Percentiles rank a stretch among this genome's conserved stretches.
phyloP scores from a whole-genome alignment of 35 echinoderm and acorn worm genomes.

The Nesometra sesokonis region DNA sequence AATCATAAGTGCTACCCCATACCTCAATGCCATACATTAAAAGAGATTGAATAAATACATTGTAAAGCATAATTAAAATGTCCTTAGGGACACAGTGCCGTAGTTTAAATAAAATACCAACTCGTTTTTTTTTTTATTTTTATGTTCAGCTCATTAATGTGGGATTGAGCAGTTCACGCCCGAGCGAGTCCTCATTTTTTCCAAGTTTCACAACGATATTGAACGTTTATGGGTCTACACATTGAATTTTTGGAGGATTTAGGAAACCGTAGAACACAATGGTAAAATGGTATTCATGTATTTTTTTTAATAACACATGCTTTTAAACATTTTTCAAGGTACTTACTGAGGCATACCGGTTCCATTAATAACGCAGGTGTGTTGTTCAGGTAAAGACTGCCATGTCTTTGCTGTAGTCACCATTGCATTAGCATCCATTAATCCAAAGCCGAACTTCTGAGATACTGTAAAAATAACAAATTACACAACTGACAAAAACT shows the following conservation, averaged over 20 bases:
- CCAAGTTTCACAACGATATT: too few species aligned
- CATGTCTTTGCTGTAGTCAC: conserved; percentile 46
- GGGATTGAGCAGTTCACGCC: too few species aligned
- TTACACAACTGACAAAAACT: neutral
- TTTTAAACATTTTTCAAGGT: neutral
- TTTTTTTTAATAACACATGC: neutral
- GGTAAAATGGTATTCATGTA: neutral
- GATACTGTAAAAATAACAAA: conserved; percentile 38
- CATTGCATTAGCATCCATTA: conserved; percentile 96
- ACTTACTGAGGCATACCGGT: conserved; percentile 30
- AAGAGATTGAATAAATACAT: too few species aligned
- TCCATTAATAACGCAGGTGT: conserved; percentile 21
- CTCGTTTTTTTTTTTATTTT: too few species aligned
- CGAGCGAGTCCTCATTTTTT: too few species aligned
- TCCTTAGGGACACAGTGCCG: too few species aligned
- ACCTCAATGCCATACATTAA: too few species aligned
- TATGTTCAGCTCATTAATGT: too few species aligned
- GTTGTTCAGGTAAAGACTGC: conserved; percentile 60
- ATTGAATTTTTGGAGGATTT: neutral
- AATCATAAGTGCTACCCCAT: too few species aligned
- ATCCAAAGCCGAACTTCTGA: conserved; percentile 80
- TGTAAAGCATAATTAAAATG: too few species aligned
- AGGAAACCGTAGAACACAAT: neutral
- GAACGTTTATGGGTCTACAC: too few species aligned
- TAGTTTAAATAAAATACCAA: too few species aligned